A percentile compares a stretch with the other conserved stretches of the same genome.
These are phyloP conservation scores for Amazonetta brasiliensis DNA, from an alignment of 2,797 vertebrate species.

Conservation along the genomic window DNA sequence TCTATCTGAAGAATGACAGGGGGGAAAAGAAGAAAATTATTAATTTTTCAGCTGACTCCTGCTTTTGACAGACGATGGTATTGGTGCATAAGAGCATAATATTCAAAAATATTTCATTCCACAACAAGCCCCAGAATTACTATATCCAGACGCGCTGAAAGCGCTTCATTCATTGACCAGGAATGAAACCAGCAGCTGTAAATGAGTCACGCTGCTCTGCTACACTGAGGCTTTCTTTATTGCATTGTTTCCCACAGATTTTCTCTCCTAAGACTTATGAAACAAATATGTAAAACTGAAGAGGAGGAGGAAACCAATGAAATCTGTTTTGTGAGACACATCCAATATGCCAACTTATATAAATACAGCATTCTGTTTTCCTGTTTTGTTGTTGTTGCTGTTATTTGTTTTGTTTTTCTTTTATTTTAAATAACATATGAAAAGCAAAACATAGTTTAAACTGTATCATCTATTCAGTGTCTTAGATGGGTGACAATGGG, in stretches of 20 bases:
- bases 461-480: neutral
- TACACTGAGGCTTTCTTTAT: slow-evolving; percentile 16
- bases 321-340: slow-evolving; percentile 21
- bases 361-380: neutral
- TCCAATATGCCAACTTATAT: neutral
- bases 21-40: neutral
- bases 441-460: neutral
- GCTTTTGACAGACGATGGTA: neutral
- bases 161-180: slow-evolving; percentile 38
- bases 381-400: no score
- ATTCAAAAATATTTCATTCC: slow-evolving; percentile 7
- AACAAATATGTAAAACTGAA: slow-evolving; percentile 31
- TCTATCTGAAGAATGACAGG: neutral
- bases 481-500: neutral
- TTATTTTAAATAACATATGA: neutral
- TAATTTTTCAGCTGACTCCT: neutral
- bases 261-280: neutral
- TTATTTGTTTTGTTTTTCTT: neutral
- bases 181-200: slow-evolving; percentile 63
- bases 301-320: slow-evolving; percentile 26
- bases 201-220: slow-evolving; percentile 53
- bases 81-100: neutral
- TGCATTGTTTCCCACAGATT: slow-evolving; percentile 36
- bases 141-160: slow-evolving; percentile 40
- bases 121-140: neutral